A percentile compares a stretch with the other conserved stretches of the same genome.
phyloP scores from a whole-genome alignment of 2,888 invertebrate genomes.

The Hyalella azteca region DNA sequence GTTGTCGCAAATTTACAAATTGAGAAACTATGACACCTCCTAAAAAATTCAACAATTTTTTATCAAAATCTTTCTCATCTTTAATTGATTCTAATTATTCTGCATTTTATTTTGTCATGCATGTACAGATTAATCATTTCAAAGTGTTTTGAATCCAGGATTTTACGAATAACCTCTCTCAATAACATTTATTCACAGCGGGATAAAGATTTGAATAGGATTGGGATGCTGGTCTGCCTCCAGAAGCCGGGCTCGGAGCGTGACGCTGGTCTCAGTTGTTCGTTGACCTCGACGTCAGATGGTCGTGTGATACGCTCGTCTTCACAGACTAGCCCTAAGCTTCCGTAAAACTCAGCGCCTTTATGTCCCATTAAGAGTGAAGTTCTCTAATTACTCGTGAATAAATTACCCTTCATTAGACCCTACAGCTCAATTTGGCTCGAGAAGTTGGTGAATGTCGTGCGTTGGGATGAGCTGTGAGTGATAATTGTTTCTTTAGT shows the following conservation, averaged over 20 bases:
- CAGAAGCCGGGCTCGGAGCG: background rate
- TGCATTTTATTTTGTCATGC: too few relatives aligned
- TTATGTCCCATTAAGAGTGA: conserved; percentile 31
- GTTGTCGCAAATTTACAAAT: too few relatives aligned
- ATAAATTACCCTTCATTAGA: conserved; percentile 24
- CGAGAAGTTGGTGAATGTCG: background rate
- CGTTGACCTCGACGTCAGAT: background rate
- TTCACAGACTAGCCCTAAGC: background rate
- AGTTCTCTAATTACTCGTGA: conserved; percentile 29
- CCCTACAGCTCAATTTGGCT: conserved; percentile 17
- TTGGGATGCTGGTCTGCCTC: background rate
- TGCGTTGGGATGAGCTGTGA: background rate
- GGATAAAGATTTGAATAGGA: too few relatives aligned
- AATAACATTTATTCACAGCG: too few relatives aligned
- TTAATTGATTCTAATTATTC: too few relatives aligned
- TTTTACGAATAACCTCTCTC: too few relatives aligned
- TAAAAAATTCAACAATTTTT: too few relatives aligned
- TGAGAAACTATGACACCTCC: too few relatives aligned
- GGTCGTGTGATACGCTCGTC: background rate
- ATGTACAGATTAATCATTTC: too few relatives aligned
- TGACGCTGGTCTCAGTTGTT: background rate
- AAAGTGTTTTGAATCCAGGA: too few relatives aligned
- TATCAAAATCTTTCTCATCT: too few relatives aligned
- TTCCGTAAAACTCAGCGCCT: conserved; percentile 6
- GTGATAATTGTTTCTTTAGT: background rate